Evolutionary conservation across 1,140 invertebrate species (phyloP).

Genomic region (Bactericera cockerelli): DNA sequence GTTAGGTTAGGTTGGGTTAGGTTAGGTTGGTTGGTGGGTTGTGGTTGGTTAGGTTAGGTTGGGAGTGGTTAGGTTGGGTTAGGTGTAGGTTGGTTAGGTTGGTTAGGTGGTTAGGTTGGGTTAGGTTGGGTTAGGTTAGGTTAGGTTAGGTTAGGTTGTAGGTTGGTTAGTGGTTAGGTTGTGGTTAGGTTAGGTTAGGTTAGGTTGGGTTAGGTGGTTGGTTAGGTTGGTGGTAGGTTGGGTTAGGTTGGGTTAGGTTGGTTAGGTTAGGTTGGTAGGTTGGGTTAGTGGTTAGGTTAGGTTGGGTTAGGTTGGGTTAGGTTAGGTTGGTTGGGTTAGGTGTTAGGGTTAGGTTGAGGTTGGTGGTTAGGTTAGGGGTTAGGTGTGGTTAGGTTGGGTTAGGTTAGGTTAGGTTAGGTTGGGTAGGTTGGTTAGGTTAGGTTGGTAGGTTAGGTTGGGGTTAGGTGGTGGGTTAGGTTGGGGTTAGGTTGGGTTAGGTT

Average conservation of each 20-base stretch:
- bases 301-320: slow-evolving; percentile 21
- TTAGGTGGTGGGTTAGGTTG: slow-evolving; percentile 21
- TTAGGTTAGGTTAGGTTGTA: slow-evolving; percentile 23
- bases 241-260: slow-evolving; percentile 22
- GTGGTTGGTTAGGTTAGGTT: slow-evolving; percentile 21
- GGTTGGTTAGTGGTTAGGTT: slow-evolving; percentile 23
- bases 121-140: slow-evolving; percentile 20
- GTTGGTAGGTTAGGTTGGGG: slow-evolving; percentile 18
- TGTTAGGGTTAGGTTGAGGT: slow-evolving; percentile 24
- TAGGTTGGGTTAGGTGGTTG: slow-evolving; percentile 22
- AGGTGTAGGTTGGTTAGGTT: slow-evolving; percentile 15
- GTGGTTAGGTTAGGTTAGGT: slow-evolving; percentile 17
- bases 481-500: slow-evolving; percentile 20
- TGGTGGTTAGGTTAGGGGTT: slow-evolving; percentile 20
- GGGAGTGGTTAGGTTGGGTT: slow-evolving; percentile 19
- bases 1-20: too few relatives aligned
- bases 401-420: slow-evolving; percentile 20
- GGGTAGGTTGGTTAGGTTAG: slow-evolving; percentile 17
- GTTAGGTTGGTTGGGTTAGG: slow-evolving; percentile 21
- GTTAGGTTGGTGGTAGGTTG: slow-evolving; percentile 20
- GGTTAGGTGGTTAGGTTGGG: slow-evolving; percentile 19
- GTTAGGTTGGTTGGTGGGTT: too few relatives aligned
- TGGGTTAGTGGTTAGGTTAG: neutral
- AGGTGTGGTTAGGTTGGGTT: slow-evolving; percentile 17
- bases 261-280: slow-evolving; percentile 19